Conservation (phyloP, 2,797 vertebrate species). For the Rhynchonycteris naso region DNA sequence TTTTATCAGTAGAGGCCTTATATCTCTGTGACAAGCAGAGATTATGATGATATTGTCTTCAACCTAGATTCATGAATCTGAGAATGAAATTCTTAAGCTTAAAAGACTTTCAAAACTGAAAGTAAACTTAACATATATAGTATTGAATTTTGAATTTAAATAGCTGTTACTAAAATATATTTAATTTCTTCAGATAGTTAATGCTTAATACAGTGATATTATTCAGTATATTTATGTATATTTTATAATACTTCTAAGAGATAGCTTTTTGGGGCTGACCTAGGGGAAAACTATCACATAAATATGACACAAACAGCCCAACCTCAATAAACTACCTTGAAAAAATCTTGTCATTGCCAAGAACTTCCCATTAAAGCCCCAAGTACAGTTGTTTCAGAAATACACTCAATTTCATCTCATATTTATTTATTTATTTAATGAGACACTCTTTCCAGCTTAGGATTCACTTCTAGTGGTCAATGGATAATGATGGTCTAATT, state of each 20-base stretch:
- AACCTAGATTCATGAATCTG: constrained; percentile 42
- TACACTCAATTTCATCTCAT: not conserved
- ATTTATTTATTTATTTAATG: not conserved
- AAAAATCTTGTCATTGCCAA: not conserved
- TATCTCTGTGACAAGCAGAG: constrained; percentile 61
- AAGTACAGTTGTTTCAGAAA: not conserved
- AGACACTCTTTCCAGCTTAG: not conserved
- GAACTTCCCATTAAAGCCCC: not conserved
- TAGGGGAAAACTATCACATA: not conserved
- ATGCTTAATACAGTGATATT: not conserved
- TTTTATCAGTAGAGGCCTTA: constrained; percentile 1
- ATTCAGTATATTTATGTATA: constrained; percentile 3
- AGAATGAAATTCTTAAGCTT: constrained; percentile 50
- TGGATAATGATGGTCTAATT: not conserved
- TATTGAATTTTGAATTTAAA: constrained; percentile 15
- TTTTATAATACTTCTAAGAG: constrained; percentile 14
- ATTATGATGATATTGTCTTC: constrained; percentile 65
- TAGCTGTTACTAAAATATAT: not conserved
- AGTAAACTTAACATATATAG: not conserved
- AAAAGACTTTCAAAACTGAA: constrained; percentile 50
- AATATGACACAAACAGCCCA: not conserved
- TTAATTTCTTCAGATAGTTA: constrained; percentile 35
- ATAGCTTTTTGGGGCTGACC: not conserved
- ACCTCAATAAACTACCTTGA: not conserved
- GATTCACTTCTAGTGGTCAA: not conserved